These are phyloP conservation scores for Cryptocheilus praepositus DNA, from an alignment of 2,888 invertebrate species.

Conservation along the genomic window DNA sequence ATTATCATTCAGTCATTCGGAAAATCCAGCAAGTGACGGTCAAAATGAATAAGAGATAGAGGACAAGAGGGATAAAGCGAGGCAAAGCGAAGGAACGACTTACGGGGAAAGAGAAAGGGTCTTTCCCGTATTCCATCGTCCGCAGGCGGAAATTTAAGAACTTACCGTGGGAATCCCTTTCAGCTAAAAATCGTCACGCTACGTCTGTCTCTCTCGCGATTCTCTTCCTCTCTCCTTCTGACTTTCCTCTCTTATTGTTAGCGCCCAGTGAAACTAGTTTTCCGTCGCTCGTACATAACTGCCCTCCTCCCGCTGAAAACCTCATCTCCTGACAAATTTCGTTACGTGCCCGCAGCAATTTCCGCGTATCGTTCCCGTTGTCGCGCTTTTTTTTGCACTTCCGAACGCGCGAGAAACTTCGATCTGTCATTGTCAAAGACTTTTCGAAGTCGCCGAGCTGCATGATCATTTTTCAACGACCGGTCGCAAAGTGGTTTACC, in stretches of 20 bases:
- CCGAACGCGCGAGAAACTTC: no score
- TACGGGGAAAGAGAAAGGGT: background rate
- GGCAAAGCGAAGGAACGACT: background rate
- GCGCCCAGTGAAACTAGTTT: conserved; percentile 45
- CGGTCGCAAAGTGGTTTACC: no score
- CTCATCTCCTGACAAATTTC: conserved; percentile 57
- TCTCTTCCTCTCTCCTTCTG: conserved; percentile 9
- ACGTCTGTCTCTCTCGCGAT: no score
- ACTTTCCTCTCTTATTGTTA: conserved; percentile 42
- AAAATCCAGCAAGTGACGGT: conserved; percentile 11
- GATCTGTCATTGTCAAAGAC: no score
- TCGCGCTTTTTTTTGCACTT: background rate
- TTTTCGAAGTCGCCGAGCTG: no score
- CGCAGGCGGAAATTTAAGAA: conserved; percentile 51
- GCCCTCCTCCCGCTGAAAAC: conserved; percentile 40
- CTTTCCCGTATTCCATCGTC: conserved; percentile 15
- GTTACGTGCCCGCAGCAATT: conserved; percentile 52
- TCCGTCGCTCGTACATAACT: conserved; percentile 47
- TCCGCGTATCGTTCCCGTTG: conserved; percentile 38
- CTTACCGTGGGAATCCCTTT: conserved; percentile 43
- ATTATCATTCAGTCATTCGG: conserved; percentile 33
- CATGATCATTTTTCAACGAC: no score
- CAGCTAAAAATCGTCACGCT: conserved; percentile 36
- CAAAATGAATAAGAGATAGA: conserved; percentile 1
- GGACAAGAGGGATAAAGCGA: background rate